Conservation (phyloP, 2,113 vertebrate genomes). For the Strigops habroptila region DNA sequence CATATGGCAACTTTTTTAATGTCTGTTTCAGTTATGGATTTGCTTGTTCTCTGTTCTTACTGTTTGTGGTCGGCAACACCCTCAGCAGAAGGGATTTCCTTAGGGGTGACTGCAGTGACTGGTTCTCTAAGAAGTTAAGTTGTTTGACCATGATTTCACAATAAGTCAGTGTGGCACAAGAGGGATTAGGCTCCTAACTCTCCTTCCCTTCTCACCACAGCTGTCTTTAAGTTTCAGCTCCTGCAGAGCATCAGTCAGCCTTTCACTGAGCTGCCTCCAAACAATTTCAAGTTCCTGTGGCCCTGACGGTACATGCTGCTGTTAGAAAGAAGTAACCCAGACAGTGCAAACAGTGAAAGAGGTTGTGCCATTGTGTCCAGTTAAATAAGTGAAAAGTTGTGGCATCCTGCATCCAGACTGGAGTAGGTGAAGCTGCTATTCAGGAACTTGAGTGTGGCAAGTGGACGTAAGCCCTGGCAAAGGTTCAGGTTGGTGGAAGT, state of each 20-base stretch:
- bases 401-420: not conserved
- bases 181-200: not conserved
- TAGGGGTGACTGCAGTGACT: not conserved
- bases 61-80: not conserved
- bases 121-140: not conserved
- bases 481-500: not conserved
- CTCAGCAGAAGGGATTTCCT: not conserved
- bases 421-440: not conserved
- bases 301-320: not conserved
- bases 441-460: not conserved
- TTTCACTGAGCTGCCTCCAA: not conserved
- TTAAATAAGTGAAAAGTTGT: not conserved
- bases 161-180: not conserved
- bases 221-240: constrained; percentile 4
- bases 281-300: not conserved
- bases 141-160: not conserved
- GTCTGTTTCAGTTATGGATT: not conserved
- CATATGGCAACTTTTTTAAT: not conserved
- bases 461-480: not conserved
- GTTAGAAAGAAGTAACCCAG: not conserved
- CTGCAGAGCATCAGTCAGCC: not conserved
- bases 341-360: not conserved
- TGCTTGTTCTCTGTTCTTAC: not conserved
- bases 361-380: not conserved
- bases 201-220: not conserved